Base-by-base conservation (phyloP, 2,797 vertebrate species). In the Pseudochirops cupreus region DNA sequence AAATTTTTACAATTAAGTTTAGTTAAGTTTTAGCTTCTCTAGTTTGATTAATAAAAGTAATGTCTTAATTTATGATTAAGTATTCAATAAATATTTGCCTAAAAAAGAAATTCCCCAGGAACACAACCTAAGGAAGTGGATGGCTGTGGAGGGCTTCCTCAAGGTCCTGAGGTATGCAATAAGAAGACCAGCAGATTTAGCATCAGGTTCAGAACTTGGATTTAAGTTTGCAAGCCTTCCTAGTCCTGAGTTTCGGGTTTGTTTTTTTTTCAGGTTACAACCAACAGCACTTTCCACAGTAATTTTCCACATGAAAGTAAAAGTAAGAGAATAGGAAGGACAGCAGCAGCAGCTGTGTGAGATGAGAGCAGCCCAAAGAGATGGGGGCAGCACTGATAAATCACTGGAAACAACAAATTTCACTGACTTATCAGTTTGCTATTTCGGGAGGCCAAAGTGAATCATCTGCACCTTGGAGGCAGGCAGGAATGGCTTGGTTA, bases 241-340 rank as follows among this genome's bases (percentile, higher is more conserved):
- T 82, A 24, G 39, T 3, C 74, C 24, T 26, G 21, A 87, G 39
- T 26, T 26, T 28, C 46, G n/a, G 18, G 31, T 1, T 0, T 29
- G 31, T 1, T 67, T 31, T 46, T 52, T 90, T 90, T 90, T 26
- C 29, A 91, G 29, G 28, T 54, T 53, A 91, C 13, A 55, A 55
- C 9, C 29, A 46, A 31, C 1, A 54, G 16, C 50, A 31, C 9
- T 52, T 14, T 54, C 53, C 53, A 54, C 53, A 54, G 31, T 91
- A 91, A 91, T 52, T 91, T 91, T 91, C 90, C 90, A 91, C 53
- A 54, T 55, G 14, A 55, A 91, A 91, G 90, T 24, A 55, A 91
- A 91, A 91, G 90, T 91, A 52, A 91, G 53, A 91, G 13, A 91
- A 31, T 33, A 53, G 54, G 5, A 87, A 87, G 39, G 39, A 26